Evolutionary conservation across 2,888 invertebrate genomes (phyloP).

Genomic region (Cybosia mesomella): DNA sequence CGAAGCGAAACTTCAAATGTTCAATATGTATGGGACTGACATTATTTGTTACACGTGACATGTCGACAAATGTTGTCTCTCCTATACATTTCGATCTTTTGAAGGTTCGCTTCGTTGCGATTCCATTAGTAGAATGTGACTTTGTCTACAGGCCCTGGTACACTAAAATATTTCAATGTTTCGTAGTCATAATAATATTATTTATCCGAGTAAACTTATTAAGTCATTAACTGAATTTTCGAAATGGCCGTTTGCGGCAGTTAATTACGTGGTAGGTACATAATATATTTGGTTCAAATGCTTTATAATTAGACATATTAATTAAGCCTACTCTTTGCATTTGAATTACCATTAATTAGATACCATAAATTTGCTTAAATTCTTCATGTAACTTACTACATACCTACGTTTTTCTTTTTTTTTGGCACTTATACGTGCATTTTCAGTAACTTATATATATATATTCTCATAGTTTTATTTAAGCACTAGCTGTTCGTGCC

Average conservation of each 20-base stretch:
- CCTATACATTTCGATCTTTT: no score
- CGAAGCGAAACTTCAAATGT: no score
- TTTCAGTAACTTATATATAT: no score
- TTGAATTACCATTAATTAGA: slow-evolving; percentile 6
- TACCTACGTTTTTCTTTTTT: neutral
- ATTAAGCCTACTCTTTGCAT: slow-evolving; percentile 12
- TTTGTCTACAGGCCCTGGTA: no score
- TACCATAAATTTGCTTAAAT: slow-evolving; percentile 9
- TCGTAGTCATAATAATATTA: slow-evolving; percentile 1
- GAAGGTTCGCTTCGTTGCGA: no score
- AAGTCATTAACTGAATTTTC: neutral
- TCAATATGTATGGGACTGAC: no score
- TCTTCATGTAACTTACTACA: neutral
- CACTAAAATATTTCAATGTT: neutral
- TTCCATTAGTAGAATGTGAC: no score
- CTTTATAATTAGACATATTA: slow-evolving; percentile 8
- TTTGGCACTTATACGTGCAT: neutral
- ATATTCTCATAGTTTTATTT: no score
- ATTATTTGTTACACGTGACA: no score
- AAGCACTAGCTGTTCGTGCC: neutral
- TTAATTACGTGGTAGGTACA: neutral
- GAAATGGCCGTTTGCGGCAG: neutral
- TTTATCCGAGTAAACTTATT: neutral
- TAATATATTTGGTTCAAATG: slow-evolving; percentile 8
- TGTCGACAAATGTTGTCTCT: no score